These are phyloP conservation scores for Drosophila pachea DNA, from an alignment of 1,140 invertebrate species.

Conservation along the genomic window DNA sequence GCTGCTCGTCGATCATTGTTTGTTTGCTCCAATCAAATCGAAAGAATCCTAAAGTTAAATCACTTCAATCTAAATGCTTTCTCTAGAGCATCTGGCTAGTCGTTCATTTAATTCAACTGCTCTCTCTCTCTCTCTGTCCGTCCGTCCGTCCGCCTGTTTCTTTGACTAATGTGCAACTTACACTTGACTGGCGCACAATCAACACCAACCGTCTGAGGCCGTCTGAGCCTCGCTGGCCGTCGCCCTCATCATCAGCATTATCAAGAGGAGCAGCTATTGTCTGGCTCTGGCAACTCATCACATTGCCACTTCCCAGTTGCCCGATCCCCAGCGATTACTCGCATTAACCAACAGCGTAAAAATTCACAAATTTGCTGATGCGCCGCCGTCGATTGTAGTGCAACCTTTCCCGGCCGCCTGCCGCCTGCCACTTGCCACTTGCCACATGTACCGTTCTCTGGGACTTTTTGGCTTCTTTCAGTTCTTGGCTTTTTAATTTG, in stretches of 20 bases:
- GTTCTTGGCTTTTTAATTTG: slow-evolving; percentile 58
- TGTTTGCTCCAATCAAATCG: no score
- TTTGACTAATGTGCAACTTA: slow-evolving; percentile 76
- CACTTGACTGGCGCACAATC: slow-evolving; percentile 76
- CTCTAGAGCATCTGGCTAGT: background rate
- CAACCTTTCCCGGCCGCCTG: slow-evolving; percentile 21
- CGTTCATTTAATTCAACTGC: no score
- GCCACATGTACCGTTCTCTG: slow-evolving; percentile 58
- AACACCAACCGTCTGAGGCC: slow-evolving; percentile 56
- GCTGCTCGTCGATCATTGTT: no score
- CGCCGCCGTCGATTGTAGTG: slow-evolving; percentile 50
- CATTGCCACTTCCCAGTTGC: slow-evolving; percentile 40
- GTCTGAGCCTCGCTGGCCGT: background rate
- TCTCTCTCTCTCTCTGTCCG: slow-evolving; percentile 7
- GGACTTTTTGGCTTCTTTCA: background rate
- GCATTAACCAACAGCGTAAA: slow-evolving; percentile 68
- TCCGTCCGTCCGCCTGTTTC: slow-evolving; percentile 25
- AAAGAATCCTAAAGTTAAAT: no score
- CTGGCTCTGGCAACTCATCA: slow-evolving; percentile 46
- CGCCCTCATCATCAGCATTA: slow-evolving; percentile 31
- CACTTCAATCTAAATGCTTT: background rate
- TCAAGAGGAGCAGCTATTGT: slow-evolving; percentile 3
- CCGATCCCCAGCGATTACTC: slow-evolving; percentile 50
- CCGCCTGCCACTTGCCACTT: slow-evolving; percentile 26
- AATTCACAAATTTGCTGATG: slow-evolving; percentile 72